Percentiles rank a stretch among this genome's conserved stretches.
Evolutionary conservation across 1,140 invertebrate genomes (phyloP).

Genomic region (Atopsyche davidsoni): DNA sequence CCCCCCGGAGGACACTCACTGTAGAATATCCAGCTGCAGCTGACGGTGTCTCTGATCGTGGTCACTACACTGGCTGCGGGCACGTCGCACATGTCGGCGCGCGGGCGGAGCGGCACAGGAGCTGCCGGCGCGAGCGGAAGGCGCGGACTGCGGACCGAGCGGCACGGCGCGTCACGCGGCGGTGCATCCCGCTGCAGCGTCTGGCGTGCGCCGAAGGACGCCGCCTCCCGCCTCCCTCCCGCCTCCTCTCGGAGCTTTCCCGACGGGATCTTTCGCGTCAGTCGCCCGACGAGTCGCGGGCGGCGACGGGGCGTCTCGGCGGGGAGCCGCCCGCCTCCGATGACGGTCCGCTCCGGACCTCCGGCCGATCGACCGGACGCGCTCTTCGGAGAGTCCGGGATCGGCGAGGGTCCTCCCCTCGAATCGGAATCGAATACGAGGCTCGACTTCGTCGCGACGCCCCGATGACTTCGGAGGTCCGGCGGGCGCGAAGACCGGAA

Average conservation of each 20-base stretch:
- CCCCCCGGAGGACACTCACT: conserved; percentile 43
- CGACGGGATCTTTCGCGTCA: conserved; percentile 2
- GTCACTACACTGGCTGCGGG: conserved; percentile 47
- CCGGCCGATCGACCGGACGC: not conserved
- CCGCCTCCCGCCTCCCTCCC: conserved; percentile 36
- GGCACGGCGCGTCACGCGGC: conserved; percentile 13
- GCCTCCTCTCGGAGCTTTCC: conserved; percentile 24
- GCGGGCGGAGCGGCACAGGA: not conserved
- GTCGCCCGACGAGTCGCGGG: conserved; percentile 3
- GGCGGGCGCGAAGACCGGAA: too few species aligned
- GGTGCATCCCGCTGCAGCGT: conserved; percentile 34
- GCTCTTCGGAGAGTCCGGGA: not conserved
- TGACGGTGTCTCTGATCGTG: conserved; percentile 52
- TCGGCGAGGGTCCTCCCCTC: not conserved
- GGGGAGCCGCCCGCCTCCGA: conserved; percentile 1
- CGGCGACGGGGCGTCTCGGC: conserved; percentile 10
- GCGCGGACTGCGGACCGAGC: conserved; percentile 7
- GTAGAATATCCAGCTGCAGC: conserved; percentile 58
- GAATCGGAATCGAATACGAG: too few species aligned
- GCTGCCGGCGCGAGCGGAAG: not conserved
- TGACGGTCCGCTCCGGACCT: not conserved
- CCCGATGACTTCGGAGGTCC: too few species aligned
- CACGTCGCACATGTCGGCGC: conserved; percentile 50
- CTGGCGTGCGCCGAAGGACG: conserved; percentile 42
- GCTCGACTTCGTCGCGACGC: too few species aligned